Conservation (phyloP, 2,797 vertebrate species). For the Holocentrus rufus region DNA sequence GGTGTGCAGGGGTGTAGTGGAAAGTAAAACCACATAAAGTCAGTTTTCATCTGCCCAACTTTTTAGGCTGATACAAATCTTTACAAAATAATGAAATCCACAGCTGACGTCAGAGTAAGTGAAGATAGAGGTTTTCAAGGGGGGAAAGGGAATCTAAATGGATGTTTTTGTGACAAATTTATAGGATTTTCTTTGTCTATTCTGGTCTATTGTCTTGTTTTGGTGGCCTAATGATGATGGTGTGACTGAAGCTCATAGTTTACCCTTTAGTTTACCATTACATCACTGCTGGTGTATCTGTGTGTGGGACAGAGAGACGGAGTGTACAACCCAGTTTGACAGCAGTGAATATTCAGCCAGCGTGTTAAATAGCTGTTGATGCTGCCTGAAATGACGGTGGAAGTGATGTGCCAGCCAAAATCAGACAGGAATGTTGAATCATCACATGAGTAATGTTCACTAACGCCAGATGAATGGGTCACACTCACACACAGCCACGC, state of each 20-base stretch:
- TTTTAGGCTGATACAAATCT: background rate
- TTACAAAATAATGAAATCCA: background rate
- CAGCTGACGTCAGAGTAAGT: background rate
- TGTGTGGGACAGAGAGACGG: slow-evolving; percentile 18
- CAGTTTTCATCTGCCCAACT: background rate
- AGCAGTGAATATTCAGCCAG: slow-evolving; percentile 16
- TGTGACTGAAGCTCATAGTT: too few species aligned
- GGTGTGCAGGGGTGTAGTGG: too few species aligned
- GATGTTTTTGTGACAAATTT: background rate
- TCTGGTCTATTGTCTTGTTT: too few species aligned
- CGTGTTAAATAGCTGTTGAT: slow-evolving; percentile 51
- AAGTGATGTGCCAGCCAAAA: slow-evolving; percentile 50
- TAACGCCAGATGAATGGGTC: slow-evolving; percentile 66
- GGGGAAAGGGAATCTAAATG: background rate
- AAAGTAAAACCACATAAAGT: too few species aligned
- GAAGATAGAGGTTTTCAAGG: too few species aligned
- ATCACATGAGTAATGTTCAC: slow-evolving; percentile 69
- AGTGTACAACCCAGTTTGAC: slow-evolving; percentile 1
- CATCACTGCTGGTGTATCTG: slow-evolving; percentile 6
- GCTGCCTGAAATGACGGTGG: slow-evolving; percentile 41
- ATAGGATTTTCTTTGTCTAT: background rate
- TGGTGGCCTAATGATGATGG: too few species aligned
- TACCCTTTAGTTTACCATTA: background rate
- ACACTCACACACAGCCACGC: slow-evolving; percentile 31
- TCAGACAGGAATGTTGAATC: slow-evolving; percentile 74